Conservation (phyloP, 2,888 invertebrate species). For the Temnothorax rugatulus region DNA sequence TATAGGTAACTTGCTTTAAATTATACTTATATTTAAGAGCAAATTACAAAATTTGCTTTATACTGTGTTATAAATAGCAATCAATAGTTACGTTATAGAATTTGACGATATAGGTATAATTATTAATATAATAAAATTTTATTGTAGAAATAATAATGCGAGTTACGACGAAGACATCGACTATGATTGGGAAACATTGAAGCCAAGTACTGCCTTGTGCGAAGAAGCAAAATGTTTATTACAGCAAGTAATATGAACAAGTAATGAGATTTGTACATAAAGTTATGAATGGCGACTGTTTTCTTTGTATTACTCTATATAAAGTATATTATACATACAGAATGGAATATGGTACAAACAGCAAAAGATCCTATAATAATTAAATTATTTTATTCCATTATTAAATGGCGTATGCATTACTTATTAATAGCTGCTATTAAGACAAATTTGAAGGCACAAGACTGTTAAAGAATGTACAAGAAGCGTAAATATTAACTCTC, state of each 20-base stretch:
- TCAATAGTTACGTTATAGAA: slow-evolving; percentile 1
- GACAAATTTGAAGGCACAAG: neutral
- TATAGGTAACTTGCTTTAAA: slow-evolving; percentile 76
- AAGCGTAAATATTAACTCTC: neutral
- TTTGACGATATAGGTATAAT: neutral
- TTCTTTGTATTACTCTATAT: neutral
- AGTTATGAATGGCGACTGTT: neutral
- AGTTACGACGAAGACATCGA: slow-evolving; percentile 81
- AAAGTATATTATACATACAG: slow-evolving; percentile 18
- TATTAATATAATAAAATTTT: slow-evolving; percentile 33
- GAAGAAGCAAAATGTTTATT: slow-evolving; percentile 88
- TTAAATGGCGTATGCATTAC: neutral
- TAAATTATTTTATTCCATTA: neutral
- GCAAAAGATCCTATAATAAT: neutral
- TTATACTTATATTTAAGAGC: neutral
- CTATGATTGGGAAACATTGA: slow-evolving; percentile 79
- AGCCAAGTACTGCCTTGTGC: slow-evolving; percentile 86
- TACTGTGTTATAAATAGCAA: neutral
- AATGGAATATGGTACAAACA: neutral
- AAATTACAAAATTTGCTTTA: neutral
- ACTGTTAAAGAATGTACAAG: neutral
- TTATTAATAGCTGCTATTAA: neutral
- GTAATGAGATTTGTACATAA: neutral
- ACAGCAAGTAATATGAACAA: slow-evolving; percentile 84
- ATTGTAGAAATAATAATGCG: slow-evolving; percentile 79